Evolutionary conservation across 1,140 invertebrate genomes (phyloP).

Genomic region (Sinella curviseta): DNA sequence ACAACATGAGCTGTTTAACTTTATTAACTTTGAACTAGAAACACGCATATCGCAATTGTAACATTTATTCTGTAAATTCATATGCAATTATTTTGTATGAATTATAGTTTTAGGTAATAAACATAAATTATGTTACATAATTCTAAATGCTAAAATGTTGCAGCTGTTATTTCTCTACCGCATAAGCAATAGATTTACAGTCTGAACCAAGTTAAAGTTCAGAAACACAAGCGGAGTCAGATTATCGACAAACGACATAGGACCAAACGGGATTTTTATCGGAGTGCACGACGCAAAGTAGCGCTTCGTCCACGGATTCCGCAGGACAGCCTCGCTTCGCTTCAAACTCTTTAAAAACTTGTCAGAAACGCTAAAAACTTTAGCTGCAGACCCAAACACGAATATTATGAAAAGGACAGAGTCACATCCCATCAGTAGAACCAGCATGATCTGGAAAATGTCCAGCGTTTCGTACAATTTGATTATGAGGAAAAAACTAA

Average conservation of each 20-base stretch:
- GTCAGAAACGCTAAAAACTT: not conserved
- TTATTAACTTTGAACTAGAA: too few species aligned
- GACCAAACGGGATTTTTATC: not conserved
- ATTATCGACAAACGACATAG: not conserved
- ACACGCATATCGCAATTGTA: too few species aligned
- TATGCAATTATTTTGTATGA: too few species aligned
- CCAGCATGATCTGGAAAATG: not conserved
- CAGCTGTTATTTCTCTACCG: too few species aligned
- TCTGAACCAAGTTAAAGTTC: not conserved
- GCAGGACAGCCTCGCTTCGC: not conserved
- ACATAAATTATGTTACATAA: too few species aligned
- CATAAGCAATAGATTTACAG: not conserved
- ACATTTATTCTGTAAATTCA: too few species aligned
- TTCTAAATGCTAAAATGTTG: too few species aligned
- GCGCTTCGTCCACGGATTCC: not conserved
- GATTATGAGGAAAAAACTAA: not conserved
- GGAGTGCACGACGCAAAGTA: not conserved
- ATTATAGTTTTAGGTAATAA: too few species aligned
- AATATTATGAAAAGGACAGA: not conserved
- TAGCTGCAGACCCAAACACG: not conserved
- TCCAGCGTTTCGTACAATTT: not conserved
- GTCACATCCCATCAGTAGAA: not conserved
- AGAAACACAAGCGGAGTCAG: not conserved
- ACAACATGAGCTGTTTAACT: not conserved
- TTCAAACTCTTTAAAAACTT: not conserved